Evolutionary conservation across 2,113 vertebrate species (phyloP), one percentile per base, ranked within the genome.

Genomic region (Lynx canadensis): DNA sequence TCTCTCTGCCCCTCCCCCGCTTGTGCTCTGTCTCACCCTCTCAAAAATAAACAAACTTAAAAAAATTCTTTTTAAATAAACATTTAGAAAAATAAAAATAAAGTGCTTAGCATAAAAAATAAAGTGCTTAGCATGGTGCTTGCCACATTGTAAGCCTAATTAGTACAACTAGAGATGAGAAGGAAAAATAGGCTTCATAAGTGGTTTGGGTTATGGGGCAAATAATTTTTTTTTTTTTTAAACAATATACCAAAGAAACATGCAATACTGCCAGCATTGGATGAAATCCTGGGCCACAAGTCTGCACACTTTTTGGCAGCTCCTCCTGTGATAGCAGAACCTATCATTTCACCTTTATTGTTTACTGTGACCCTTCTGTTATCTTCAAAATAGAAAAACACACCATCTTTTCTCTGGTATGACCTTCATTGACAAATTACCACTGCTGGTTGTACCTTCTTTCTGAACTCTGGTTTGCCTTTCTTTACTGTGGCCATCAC

Each of bases 291-390:
- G 98, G 99, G 99, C 99, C 99, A 99, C 68, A 99, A 98, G 96
- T 99, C 99, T 0, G 99, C 99, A 0, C 99, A 99, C 91, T 99
- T 99, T 97, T 99, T 99, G 14, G 99, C 99, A 89, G 99, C 99
- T 0, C 99, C 99, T 76, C 99, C 99, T 8, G 99, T 99, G 98
- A 99, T 99, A 21, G 99, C 99, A 23, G 99, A 99, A 91, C 99
- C 99, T 99, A 99, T 99, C 99, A 99, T 99, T 88, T 99, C 99
- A 1, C 99, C 99, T 98, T 99, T 99, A 94, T 99, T 99, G 76
- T 99, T 99, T 4, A 99, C 99, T 41, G 38, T n/a, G 41, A 23
- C 99, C 5, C 99, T 99, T 0, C 14, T 98, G 99, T 0, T 99
- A 98, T 99, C 99, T 98, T 99, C 99, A 91, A 99, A 99, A 87